phyloP scores from a whole-genome alignment of 2,888 invertebrate genomes.

The Laothoe populi region DNA sequence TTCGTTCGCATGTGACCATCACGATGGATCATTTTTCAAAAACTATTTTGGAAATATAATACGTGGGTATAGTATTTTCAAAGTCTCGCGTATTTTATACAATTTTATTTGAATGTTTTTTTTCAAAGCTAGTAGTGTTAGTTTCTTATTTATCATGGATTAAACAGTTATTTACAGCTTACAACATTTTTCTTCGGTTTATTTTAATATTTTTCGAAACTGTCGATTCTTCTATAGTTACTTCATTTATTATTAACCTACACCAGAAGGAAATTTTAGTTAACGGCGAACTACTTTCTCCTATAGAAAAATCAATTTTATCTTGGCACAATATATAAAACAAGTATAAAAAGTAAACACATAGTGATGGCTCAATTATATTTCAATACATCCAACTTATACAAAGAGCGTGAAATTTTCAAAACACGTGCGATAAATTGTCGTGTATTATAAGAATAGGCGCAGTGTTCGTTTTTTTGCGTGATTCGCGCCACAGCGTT shows the following conservation, averaged over 20 bases:
- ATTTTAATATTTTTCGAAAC: no score
- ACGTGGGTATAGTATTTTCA: neutral
- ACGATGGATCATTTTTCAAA: constrained; percentile 24
- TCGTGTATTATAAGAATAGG: constrained; percentile 8
- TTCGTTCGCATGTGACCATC: neutral
- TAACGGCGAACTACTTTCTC: neutral
- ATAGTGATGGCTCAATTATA: neutral
- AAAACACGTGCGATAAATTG: constrained; percentile 4
- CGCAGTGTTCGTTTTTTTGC: neutral
- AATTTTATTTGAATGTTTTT: neutral
- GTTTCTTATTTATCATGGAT: no score
- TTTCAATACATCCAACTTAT: neutral
- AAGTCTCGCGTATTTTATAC: constrained; percentile 6
- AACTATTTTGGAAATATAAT: constrained; percentile 4
- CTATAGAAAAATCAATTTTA: neutral
- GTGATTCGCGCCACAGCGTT: neutral
- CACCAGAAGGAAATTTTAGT: neutral
- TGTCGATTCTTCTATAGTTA: neutral
- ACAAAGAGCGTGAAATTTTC: neutral
- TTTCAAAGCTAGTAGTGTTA: neutral
- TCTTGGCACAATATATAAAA: neutral
- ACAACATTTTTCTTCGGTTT: neutral
- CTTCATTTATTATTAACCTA: neutral
- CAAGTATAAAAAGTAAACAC: neutral
- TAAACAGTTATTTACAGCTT: no score